Percentiles rank a stretch among this genome's conserved stretches.
Evolutionary conservation across 2,888 invertebrate genomes (phyloP).

Genomic region (Venusia cambrica): DNA sequence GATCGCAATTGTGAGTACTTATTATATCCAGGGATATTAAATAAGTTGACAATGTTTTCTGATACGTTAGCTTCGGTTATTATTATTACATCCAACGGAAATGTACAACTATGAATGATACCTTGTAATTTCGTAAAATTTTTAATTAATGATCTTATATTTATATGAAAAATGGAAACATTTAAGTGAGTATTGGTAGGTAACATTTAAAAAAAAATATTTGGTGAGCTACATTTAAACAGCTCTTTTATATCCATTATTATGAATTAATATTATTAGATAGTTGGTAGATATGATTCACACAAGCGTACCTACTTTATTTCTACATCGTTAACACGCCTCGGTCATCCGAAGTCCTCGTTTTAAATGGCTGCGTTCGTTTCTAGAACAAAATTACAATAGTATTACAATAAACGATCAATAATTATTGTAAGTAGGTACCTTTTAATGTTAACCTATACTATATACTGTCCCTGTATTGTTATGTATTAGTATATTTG

Average conservation of each 20-base stretch:
- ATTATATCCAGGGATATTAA: slow-evolving; percentile 8
- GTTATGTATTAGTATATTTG: too few relatives aligned
- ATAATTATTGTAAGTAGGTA: too few relatives aligned
- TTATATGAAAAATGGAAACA: slow-evolving; percentile 7
- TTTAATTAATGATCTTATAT: slow-evolving; percentile 8
- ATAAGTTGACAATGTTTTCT: slow-evolving; percentile 4
- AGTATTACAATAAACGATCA: too few relatives aligned
- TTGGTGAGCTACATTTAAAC: slow-evolving; percentile 1
- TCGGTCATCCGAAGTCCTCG: too few relatives aligned
- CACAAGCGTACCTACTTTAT: too few relatives aligned
- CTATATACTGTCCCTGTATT: too few relatives aligned
- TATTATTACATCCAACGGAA: slow-evolving; percentile 5
- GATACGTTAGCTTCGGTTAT: slow-evolving; percentile 6
- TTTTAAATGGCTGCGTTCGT: too few relatives aligned
- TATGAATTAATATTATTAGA: too few relatives aligned
- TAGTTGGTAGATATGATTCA: too few relatives aligned
- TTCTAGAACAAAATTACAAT: too few relatives aligned
- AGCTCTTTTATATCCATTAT: slow-evolving; percentile 4
- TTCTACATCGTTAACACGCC: too few relatives aligned
- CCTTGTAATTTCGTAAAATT: slow-evolving; percentile 9
- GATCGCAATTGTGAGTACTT: slow-evolving; percentile 6
- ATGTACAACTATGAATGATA: background rate
- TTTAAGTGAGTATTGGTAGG: slow-evolving; percentile 4
- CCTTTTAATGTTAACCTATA: too few relatives aligned
- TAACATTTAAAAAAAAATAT: slow-evolving; percentile 2